Conservation (phyloP, 1,140 invertebrate species). For the Sycophila sp. region DNA sequence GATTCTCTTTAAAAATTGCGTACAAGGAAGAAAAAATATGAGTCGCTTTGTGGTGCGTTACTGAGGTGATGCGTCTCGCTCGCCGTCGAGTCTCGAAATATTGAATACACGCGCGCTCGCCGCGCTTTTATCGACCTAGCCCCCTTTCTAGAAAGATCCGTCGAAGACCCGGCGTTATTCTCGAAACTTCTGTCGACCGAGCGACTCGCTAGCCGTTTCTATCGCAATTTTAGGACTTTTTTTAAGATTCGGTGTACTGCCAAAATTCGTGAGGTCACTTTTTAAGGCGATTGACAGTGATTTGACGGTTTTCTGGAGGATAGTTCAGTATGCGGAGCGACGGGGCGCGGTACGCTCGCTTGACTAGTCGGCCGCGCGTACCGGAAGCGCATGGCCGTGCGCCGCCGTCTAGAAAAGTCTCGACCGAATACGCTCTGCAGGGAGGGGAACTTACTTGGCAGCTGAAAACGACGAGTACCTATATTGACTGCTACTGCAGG, state of each 20-base stretch:
- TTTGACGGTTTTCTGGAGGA: not conserved
- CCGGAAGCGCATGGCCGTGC: slow-evolving; percentile 37
- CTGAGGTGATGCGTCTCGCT: not conserved
- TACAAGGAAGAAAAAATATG: not conserved
- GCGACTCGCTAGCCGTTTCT: slow-evolving; percentile 12
- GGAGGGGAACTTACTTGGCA: not conserved
- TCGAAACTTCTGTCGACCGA: slow-evolving; percentile 47
- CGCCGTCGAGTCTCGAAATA: slow-evolving; percentile 38
- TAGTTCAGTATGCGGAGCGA: too few species aligned
- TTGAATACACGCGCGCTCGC: slow-evolving; percentile 31
- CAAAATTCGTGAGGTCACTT: not conserved
- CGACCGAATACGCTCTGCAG: slow-evolving; percentile 16
- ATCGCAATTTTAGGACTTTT: not conserved
- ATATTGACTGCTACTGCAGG: too few species aligned
- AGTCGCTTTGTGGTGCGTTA: not conserved
- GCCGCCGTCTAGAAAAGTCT: slow-evolving; percentile 48
- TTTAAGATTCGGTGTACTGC: too few species aligned
- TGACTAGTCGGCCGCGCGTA: not conserved
- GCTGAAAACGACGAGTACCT: not conserved
- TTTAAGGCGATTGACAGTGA: not conserved
- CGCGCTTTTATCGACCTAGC: slow-evolving; percentile 48
- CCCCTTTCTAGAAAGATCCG: slow-evolving; percentile 50
- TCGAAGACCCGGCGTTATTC: slow-evolving; percentile 44
- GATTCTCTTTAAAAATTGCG: not conserved
- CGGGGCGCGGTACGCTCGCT: too few species aligned